Conservation (phyloP, 2,888 invertebrate species). For the Ectemnius continuus region DNA sequence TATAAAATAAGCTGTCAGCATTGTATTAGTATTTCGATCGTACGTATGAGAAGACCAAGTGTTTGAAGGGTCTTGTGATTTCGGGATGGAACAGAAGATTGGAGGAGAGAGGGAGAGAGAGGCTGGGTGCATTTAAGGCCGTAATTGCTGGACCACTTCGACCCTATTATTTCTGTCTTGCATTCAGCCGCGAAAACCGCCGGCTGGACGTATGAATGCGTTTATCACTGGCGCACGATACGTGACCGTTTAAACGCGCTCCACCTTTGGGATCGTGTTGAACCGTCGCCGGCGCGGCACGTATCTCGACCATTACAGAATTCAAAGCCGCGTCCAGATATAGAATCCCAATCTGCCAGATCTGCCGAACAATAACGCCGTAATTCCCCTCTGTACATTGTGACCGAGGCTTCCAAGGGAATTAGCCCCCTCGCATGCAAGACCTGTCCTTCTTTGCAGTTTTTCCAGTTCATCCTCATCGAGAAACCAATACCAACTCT, state of each 20-base stretch:
- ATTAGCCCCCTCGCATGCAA: not conserved
- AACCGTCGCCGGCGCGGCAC: not conserved
- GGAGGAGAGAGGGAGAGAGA: not conserved
- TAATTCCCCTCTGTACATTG: constrained; percentile 4
- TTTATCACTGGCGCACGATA: constrained; percentile 8
- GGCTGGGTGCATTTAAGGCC: constrained; percentile 34
- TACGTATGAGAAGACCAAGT: too few species aligned
- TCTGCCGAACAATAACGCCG: constrained; percentile 7
- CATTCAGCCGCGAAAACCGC: constrained; percentile 13
- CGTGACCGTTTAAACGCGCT: constrained; percentile 6
- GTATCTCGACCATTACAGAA: not conserved
- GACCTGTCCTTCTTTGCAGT: not conserved
- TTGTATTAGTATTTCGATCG: too few species aligned
- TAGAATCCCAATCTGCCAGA: not conserved
- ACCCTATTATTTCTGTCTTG: constrained; percentile 15
- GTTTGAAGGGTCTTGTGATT: too few species aligned
- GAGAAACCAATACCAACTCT: too few species aligned
- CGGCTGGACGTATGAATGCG: constrained; percentile 3
- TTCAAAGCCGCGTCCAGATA: constrained; percentile 1
- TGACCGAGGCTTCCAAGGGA: not conserved
- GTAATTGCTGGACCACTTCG: constrained; percentile 30
- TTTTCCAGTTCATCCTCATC: not conserved
- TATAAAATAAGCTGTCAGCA: too few species aligned
- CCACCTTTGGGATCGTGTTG: not conserved
- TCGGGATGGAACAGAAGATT: too few species aligned